Percentiles rank a stretch among this genome's conserved stretches.
These are phyloP conservation scores for Serranus cabrilla DNA, from an alignment of 2,797 vertebrate genomes.

Conservation along the genomic window DNA sequence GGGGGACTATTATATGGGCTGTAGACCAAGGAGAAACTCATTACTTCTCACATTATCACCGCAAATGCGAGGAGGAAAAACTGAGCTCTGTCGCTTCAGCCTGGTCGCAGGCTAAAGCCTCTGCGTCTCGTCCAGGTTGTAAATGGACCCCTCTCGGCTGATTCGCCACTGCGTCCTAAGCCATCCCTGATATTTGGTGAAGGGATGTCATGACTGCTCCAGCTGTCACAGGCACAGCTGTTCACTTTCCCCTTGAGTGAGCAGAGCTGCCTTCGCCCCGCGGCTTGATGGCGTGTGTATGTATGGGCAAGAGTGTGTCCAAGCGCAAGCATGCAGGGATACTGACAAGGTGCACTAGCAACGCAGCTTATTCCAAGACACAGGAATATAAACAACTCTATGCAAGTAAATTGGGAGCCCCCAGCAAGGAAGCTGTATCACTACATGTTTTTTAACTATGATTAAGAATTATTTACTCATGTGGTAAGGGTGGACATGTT, in stretches of 20 bases:
- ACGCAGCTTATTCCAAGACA: constrained; percentile 62
- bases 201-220: constrained; percentile 87
- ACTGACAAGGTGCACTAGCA: constrained; percentile 88
- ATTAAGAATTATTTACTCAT: constrained; percentile 23
- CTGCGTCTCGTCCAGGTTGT: constrained; percentile 75
- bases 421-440: constrained; percentile 16
- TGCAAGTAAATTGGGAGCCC: constrained; percentile 53
- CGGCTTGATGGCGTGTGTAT: constrained; percentile 81
- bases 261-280: constrained; percentile 85
- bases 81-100: constrained; percentile 47
- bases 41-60: constrained; percentile 82
- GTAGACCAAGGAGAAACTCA: constrained; percentile 81
- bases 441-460: neutral
- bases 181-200: constrained; percentile 86
- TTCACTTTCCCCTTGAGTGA: constrained; percentile 92
- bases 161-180: constrained; percentile 81
- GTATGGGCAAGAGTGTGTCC: constrained; percentile 65
- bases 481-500: constrained; percentile 2
- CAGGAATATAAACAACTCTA: constrained; percentile 55
- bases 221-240: constrained; percentile 95
- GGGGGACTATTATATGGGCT: constrained; percentile 81
- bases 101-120: constrained; percentile 67
- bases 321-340: constrained; percentile 62
- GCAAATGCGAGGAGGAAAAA: constrained; percentile 64
- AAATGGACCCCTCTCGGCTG: constrained; percentile 79